A percentile compares a stretch with the other conserved stretches of the same genome.
These are phyloP conservation scores for Hippoglossus hippoglossus DNA, from an alignment of 2,797 vertebrate species.

Conservation along the genomic window DNA sequence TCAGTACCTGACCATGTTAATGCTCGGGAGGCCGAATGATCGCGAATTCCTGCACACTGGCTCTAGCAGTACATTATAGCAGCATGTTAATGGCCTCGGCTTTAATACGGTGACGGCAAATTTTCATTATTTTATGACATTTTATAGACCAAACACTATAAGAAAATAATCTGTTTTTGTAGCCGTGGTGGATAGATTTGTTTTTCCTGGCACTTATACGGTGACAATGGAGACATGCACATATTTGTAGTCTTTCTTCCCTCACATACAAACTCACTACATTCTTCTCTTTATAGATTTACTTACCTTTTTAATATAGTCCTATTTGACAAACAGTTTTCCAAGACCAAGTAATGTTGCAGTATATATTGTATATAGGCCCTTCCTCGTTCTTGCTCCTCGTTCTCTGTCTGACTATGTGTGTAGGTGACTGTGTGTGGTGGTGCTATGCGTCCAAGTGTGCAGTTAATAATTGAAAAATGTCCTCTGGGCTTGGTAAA, in stretches of 20 bases:
- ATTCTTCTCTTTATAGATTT: no score
- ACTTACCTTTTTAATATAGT: neutral
- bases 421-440: slow-evolving; percentile 18
- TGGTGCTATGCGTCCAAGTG: neutral
- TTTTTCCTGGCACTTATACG: no score
- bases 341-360: slow-evolving; percentile 12
- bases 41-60: slow-evolving; percentile 11
- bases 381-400: neutral
- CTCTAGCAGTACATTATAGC: neutral
- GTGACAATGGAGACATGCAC: no score
- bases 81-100: neutral
- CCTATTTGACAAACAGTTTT: slow-evolving; percentile 10
- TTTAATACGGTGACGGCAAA: neutral
- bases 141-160: neutral
- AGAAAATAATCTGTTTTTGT: neutral
- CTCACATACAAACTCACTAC: no score
- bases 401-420: neutral
- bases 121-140: neutral
- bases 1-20: neutral
- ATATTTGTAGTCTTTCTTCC: no score
- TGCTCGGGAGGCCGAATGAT: neutral
- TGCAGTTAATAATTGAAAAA: slow-evolving; percentile 56
- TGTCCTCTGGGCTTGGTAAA: slow-evolving; percentile 44
- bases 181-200: neutral
- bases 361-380: neutral